Percentiles rank a stretch among this genome's conserved stretches.
phyloP scores from a whole-genome alignment of 2,113 vertebrate species.

The Gambusia affinis region DNA sequence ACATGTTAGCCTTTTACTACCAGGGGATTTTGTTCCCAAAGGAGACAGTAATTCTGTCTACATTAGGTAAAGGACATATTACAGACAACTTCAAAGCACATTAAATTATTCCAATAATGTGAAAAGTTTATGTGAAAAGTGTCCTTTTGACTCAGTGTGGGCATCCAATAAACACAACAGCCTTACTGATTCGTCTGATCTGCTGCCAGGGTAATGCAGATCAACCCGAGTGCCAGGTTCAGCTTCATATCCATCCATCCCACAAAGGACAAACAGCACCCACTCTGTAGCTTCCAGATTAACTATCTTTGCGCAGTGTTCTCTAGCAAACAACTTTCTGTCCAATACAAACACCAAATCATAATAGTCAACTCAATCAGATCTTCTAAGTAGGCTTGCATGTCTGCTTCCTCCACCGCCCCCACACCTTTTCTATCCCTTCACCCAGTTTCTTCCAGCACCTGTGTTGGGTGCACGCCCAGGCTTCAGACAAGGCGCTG shows the following conservation, averaged over 20 bases:
- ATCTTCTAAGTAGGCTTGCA: conserved; percentile 42
- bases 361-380: conserved; percentile 50
- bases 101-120: too few relatives aligned
- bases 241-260: conserved; percentile 59
- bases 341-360: conserved; percentile 63
- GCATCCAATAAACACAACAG: conserved; percentile 32
- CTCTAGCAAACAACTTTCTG: conserved; percentile 47
- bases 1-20: too few relatives aligned
- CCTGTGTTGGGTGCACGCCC: conserved; percentile 79
- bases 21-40: too few relatives aligned
- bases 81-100: too few relatives aligned
- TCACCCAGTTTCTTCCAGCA: conserved; percentile 69
- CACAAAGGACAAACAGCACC: conserved; percentile 51
- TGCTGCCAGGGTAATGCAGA: conserved; percentile 38
- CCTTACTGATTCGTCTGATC: conserved; percentile 28
- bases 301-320: conserved; percentile 25
- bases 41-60: too few relatives aligned
- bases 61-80: too few relatives aligned
- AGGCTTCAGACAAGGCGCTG: conserved; percentile 72
- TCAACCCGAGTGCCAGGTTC: conserved; percentile 48
- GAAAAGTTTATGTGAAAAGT: neutral
- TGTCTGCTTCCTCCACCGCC: conserved; percentile 24
- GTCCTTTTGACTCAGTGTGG: conserved; percentile 21
- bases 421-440: conserved; percentile 22
- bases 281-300: conserved; percentile 33